Base-by-base conservation (phyloP, 1,140 invertebrate species). In the Drosophila sechellia region DNA sequence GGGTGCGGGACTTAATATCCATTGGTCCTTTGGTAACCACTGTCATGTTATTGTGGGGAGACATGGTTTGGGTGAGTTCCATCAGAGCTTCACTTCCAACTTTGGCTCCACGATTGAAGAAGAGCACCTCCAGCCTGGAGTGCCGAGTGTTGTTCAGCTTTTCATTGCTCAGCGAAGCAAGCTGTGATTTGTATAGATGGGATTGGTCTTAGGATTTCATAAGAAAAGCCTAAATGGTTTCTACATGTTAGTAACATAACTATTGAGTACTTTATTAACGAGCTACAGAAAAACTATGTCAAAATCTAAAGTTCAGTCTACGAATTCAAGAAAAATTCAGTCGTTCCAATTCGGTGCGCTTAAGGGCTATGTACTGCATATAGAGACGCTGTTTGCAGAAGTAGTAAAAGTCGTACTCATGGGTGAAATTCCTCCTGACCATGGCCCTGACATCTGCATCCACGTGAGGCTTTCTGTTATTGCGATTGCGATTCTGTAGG, bases 31-130 rank as follows among this genome's bases (percentile, higher is more conserved):
- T 35, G 27, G 74, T 77, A 8, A 77, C 12, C 10, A 68, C 55
- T 12, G 55, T 77, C 45, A 73, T 35, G 25, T 90, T 85, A 8
- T 79, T 78, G 37, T 20, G 48, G 4, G 79, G 95, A 95, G 97
- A 73, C 56, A 92, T 94, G 45, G 95, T 93, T 5, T 96, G 94
- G 3, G 97, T 92, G 0, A 98, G 93, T 91, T 97, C 96, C 95
- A 98, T 96, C 74, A 97, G 95, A 0, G 96, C 97, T 92, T 97
- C 96, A 56, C 96, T 96, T 40, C 96, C 96, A 20, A 97, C 96
- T 93, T 98, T 98, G 4, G 97, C 97, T 5, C 97, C 96, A 4
- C 97, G 93, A 92, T 98, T 98, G 92, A 97, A 98, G 93, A 98
- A 97, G 4, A 91, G 17, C 13, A 90, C 78, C 20, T 90, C 84